Base-by-base conservation (phyloP, 2,797 vertebrate species). In the Aeoliscus strigatus region DNA sequence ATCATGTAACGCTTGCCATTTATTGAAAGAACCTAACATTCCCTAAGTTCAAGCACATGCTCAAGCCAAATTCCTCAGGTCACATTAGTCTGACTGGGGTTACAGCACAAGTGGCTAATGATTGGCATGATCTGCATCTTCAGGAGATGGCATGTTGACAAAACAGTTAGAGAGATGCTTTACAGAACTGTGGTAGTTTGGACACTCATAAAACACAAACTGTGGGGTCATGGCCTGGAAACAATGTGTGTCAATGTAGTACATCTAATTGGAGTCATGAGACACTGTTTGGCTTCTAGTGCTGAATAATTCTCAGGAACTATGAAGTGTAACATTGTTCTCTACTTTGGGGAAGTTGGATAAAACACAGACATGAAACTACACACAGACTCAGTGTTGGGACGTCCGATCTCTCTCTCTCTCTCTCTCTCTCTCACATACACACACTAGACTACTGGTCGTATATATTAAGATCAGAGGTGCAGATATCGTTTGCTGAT, bases 201-300 rank as follows among this genome's bases (percentile, higher is more conserved):
- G 30, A 32, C 25, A 27, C 9, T 9, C 27, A 33, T 46, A 26
- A 57, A 36, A 26, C 14, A 21, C 39, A 35, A 48, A 30, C 37
- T 65, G 40, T 56, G 23, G 24, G 41, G 33, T 34, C 23, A 34
- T 36, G 17, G 28, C 18, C 24, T 66, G 23, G 39, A 42, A 56
- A 50, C 27, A 51, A 14, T 12, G 9, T 14, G 27, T 51, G 35
- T 43, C 57, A 51, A 40, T 39, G 38, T 39, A 65, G 35, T 30
- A 13, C 9, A 38, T 21, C 47, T 75, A 77, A 79, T 75, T 14
- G 37, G 38, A 73, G 51, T 79, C 75, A 72, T 66, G 56, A 77
- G 68, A 75, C 46, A 32, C 6, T 38, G 58, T 33, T 59, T 49
- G 56, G 56, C 70, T 60, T 35, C 28, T 14, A 53, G 65, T 41